phyloP scores from a whole-genome alignment of 2,888 invertebrate genomes.

The Meiosimyza platycephala region DNA sequence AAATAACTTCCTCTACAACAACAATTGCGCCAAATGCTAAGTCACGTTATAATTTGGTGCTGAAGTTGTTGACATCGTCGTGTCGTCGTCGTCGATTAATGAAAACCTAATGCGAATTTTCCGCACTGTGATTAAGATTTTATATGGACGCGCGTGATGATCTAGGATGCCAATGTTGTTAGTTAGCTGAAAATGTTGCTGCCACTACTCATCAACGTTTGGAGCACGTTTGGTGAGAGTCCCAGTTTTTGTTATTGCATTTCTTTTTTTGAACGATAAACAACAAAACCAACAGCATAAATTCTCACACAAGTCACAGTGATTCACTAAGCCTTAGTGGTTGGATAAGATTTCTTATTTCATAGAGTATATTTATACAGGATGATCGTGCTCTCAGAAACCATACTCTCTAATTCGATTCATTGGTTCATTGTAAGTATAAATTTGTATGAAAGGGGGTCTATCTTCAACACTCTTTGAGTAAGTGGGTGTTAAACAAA shows the following conservation, averaged over 20 bases:
- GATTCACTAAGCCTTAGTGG: no score
- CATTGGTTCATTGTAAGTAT: no score
- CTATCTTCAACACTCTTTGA: no score
- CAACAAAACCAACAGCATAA: slow-evolving; percentile 2
- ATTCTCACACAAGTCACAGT: slow-evolving; percentile 5
- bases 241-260: background rate
- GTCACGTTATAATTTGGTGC: slow-evolving; percentile 46
- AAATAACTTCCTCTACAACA: slow-evolving; percentile 28
- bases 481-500: no score
- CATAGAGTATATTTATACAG: no score
- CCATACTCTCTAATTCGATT: no score
- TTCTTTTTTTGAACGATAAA: background rate
- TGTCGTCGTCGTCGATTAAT: slow-evolving; percentile 62
- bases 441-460: no score
- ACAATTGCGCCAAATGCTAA: slow-evolving; percentile 30
- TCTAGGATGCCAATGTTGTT: slow-evolving; percentile 11
- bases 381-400: no score
- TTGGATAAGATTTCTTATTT: no score
- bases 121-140: slow-evolving; percentile 62
- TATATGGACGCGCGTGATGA: slow-evolving; percentile 55
- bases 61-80: slow-evolving; percentile 61
- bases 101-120: slow-evolving; percentile 66
- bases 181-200: slow-evolving; percentile 10
- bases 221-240: background rate
- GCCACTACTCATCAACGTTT: background rate